A percentile compares a stretch with the other conserved stretches of the same genome.
Conservation (phyloP, 1,140 invertebrate species). For the Saccostrea cuccullata region DNA sequence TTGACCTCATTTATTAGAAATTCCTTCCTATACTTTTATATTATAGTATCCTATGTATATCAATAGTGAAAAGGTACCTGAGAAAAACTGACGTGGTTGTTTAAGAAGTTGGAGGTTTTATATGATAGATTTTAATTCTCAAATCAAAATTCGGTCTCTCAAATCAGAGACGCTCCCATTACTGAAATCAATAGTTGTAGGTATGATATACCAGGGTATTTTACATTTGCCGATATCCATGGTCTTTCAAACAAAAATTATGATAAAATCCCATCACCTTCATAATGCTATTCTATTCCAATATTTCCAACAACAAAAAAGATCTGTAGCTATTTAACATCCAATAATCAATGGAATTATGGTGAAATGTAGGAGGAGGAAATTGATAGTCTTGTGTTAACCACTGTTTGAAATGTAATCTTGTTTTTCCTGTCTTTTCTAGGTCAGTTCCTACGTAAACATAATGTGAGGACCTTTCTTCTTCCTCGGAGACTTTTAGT, state of each 20-base stretch:
- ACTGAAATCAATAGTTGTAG: not conserved
- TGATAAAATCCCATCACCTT: not conserved
- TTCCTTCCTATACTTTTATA: too few species aligned
- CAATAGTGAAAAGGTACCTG: too few species aligned
- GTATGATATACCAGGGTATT: not conserved
- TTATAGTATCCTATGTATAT: too few species aligned
- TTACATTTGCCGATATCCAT: not conserved
- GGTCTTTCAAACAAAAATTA: not conserved
- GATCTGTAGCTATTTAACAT: conserved; percentile 1
- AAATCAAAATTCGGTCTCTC: too few species aligned
- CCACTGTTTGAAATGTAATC: not conserved
- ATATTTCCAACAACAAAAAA: not conserved
- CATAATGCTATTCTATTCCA: not conserved
- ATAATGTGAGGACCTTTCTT: not conserved
- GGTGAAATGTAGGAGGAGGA: conserved; percentile 38
- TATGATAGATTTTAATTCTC: too few species aligned
- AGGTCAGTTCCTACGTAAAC: not conserved
- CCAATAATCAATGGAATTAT: conserved; percentile 45
- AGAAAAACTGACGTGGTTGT: too few species aligned
- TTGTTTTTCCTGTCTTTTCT: conserved; percentile 10
- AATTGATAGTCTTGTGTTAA: not conserved
- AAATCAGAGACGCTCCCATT: not conserved
- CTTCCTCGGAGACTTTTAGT: conserved; percentile 27
- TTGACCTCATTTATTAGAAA: too few species aligned
- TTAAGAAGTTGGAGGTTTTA: too few species aligned